Conservation (phyloP, 2,113 vertebrate species). For the Chionodraco myersi region DNA sequence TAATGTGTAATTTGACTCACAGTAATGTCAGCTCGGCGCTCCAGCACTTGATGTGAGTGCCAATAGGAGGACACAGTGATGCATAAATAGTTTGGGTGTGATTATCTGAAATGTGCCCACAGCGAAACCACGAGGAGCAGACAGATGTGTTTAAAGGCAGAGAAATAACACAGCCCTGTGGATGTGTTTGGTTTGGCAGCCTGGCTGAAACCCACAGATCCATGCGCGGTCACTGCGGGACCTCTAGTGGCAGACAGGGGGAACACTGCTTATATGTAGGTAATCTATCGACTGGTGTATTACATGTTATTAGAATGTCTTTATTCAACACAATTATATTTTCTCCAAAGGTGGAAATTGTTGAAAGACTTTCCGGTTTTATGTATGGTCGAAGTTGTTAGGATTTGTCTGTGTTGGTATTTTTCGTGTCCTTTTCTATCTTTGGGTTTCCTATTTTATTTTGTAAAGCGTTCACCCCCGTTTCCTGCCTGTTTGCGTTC, state of each 20-base stretch:
- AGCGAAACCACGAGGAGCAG: slow-evolving; percentile 37
- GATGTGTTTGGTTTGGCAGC: slow-evolving; percentile 45
- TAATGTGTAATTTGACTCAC: slow-evolving; percentile 33
- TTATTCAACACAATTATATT: too few species aligned
- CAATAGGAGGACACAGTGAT: slow-evolving; percentile 35
- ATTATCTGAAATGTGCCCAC: slow-evolving; percentile 49
- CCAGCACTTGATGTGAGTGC: slow-evolving; percentile 52
- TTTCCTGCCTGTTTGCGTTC: too few species aligned
- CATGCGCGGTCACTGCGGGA: slow-evolving; percentile 53
- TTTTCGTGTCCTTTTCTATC: too few species aligned
- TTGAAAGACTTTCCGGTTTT: too few species aligned
- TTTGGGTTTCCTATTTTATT: too few species aligned
- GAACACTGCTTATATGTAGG: neutral
- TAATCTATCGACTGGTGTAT: too few species aligned
- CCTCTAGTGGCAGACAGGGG: slow-evolving; percentile 69
- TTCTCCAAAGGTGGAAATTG: too few species aligned
- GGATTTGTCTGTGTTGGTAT: too few species aligned
- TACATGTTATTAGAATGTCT: too few species aligned
- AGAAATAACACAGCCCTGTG: slow-evolving; percentile 55
- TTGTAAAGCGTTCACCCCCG: too few species aligned
- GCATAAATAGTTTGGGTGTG: slow-evolving; percentile 47
- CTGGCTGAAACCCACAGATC: neutral
- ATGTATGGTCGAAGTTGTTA: too few species aligned
- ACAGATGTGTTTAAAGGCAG: slow-evolving; percentile 51
- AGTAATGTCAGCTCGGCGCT: slow-evolving; percentile 16